Conservation (phyloP, 2,888 invertebrate species). For the Yponomeuta sedellus region DNA sequence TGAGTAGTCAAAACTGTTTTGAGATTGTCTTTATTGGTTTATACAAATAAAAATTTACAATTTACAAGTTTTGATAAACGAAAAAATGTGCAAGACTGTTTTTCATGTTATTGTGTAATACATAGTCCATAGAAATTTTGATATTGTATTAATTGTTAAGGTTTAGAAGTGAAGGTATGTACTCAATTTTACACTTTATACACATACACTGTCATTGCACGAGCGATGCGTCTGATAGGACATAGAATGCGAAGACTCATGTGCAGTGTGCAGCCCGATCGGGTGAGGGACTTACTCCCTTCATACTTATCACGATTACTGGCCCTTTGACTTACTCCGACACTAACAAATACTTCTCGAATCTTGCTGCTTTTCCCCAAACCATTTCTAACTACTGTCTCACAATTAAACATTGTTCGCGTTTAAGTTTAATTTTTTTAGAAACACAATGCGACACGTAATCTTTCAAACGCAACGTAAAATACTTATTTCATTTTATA, state of each 20-base stretch:
- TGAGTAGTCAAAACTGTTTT: constrained; percentile 52
- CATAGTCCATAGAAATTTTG: constrained; percentile 71
- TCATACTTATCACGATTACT: not conserved
- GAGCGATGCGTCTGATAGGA: not conserved
- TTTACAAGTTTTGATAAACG: constrained; percentile 71
- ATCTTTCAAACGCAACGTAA: too few species aligned
- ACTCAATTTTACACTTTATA: constrained; percentile 2
- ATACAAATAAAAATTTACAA: constrained; percentile 64
- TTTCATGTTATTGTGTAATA: constrained; percentile 63
- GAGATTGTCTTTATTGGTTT: constrained; percentile 63
- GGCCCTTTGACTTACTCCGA: not conserved
- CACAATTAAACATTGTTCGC: not conserved
- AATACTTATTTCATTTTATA: too few species aligned
- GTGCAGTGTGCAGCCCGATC: not conserved
- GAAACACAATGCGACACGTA: too few species aligned
- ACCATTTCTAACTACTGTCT: not conserved
- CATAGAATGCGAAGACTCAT: not conserved
- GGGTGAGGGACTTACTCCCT: not conserved
- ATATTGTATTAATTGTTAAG: constrained; percentile 65
- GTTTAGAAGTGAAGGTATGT: constrained; percentile 36
- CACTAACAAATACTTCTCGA: not conserved
- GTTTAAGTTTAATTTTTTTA: too few species aligned
- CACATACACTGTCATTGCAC: not conserved
- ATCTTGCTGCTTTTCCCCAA: not conserved
- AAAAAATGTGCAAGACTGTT: constrained; percentile 71